phyloP scores from a whole-genome alignment of 1,140 invertebrate genomes.

The Sweltsa coloradensis region DNA sequence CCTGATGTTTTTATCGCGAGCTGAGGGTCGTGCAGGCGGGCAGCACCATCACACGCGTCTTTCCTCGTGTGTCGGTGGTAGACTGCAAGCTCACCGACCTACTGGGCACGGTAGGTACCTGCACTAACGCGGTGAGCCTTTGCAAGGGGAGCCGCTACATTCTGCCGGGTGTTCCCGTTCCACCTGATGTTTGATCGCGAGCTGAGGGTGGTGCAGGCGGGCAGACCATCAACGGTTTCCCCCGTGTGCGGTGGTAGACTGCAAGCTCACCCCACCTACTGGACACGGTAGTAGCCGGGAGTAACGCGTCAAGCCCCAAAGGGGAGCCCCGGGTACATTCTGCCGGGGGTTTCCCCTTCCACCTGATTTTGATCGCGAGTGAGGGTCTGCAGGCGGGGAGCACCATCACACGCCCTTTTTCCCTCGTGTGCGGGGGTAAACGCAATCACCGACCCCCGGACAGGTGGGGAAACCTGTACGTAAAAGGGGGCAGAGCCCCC shows the following conservation, averaged over 20 bases:
- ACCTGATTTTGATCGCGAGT: constrained; percentile 80
- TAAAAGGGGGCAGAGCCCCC: too few relatives aligned
- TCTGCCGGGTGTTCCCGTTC: constrained; percentile 90
- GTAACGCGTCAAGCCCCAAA: too few relatives aligned
- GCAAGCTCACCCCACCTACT: too few relatives aligned
- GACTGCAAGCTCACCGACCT: constrained; percentile 64
- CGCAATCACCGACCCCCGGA: constrained; percentile 68
- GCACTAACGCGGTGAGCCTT: too few relatives aligned
- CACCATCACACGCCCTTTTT: constrained; percentile 74
- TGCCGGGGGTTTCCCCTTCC: constrained; percentile 91
- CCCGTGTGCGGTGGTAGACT: too few relatives aligned
- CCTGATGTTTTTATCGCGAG: constrained; percentile 78
- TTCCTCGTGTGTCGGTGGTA: constrained; percentile 51
- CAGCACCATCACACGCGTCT: constrained; percentile 68
- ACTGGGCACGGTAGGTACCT: constrained; percentile 69
- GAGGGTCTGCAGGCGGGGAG: constrained; percentile 70
- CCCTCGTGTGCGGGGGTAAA: constrained; percentile 44
- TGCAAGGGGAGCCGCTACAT: constrained; percentile 83
- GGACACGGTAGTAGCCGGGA: too few relatives aligned
- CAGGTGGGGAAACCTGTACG: too few relatives aligned
- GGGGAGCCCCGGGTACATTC: too few relatives aligned
- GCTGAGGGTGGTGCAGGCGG: constrained; percentile 75
- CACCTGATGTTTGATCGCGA: constrained; percentile 88
- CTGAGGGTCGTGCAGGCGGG: constrained; percentile 79
- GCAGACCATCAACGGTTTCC: constrained; percentile 79